Base-by-base conservation (phyloP, 2,797 vertebrate genomes). In the Microhierax caerulescens region DNA sequence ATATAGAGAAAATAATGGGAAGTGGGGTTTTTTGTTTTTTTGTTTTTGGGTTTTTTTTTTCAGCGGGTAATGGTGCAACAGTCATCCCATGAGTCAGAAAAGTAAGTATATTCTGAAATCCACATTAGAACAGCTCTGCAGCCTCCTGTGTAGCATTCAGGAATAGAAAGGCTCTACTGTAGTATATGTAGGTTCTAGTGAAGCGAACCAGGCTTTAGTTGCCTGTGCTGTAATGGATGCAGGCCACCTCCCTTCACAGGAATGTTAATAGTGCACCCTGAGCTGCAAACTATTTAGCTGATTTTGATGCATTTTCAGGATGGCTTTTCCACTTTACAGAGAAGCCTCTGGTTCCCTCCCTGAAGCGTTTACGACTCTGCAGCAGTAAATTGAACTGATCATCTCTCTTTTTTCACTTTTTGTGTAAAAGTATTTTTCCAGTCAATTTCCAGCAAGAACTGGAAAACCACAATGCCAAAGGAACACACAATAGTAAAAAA, bases 21-120 rank as follows among this genome's bases (percentile, higher is more conserved):
- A 5, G 9, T 32, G 13, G n/a, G n/a, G n/a, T n/a, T n/a, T n/a
- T n/a, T n/a, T n/a, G n/a, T n/a, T n/a, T n/a, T n/a, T n/a, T n/a
- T n/a, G n/a, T n/a, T n/a, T n/a, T n/a, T n/a, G n/a, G n/a, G n/a
- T 1, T 0, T 3, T 36, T 74, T 74, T 85, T 51, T 60, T 3
- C n/a, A 51, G 17, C 22, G 63, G 37, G 50, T 36, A 73, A 50
- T 4, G 10, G 7, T n/a, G 10, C 28, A 59, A 21, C 78, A 64
- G 19, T 25, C 9, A 70, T 48, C 53, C 36, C 4, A 32, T 18
- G 34, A 56, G 12, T 61, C 24, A 39, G 63, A 74, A 82, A 78
- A 51, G 5, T 53, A 72, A 79, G 4, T 9, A 10, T 41, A 41
- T 37, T 82, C n/a, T 70, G 51, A 89, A 88, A 51, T 63, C 28